Base-by-base conservation (phyloP, 2,888 invertebrate species). In the Mesoligia furuncula region DNA sequence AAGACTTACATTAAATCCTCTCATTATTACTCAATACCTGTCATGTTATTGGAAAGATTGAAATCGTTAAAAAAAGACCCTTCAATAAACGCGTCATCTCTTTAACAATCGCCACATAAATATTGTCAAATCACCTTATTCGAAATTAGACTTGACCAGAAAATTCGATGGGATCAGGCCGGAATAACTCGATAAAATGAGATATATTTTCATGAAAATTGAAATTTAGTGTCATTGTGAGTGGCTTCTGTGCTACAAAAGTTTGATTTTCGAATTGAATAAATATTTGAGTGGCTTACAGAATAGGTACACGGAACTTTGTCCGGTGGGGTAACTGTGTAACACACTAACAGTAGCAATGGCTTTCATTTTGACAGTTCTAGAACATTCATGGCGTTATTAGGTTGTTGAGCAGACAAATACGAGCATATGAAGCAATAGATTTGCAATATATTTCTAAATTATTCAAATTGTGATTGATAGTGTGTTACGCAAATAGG, bases 141-240 rank as follows among this genome's bases (percentile, higher is more conserved):
- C 8, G 27, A 51, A 69, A 59, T 68, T 27, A 27, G 13, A 36
- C 36, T 31, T 59, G 11, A 67, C 13, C 11, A 27, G 31, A 59
- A 80, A 45, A 74, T 81, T 48, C 15, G 17, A 67, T 64, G 6
- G n/a, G n/a, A n/a, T n/a, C n/a, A n/a, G n/a, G n/a, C n/a, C n/a
- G n/a, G n/a, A 7, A 76, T 64, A 62, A 27, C 72, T 9, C 13
- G 15, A 11, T 51, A 57, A 70, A 65, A 77, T 48, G 36, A 61
- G 48, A 36, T 48, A 20, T 2, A 24, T 36, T 61, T 39, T 42
- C 39, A 61, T 20, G 17, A 59, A 71, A 59, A 72, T 31, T 39
- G 0, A 20, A 59, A 54, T 39, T 11, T 13, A 8, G 54, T 62
- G 66, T 31, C 4, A 20, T 24, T 80, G 17, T 61, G 5, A 45